A percentile compares a stretch with the other conserved stretches of the same genome.
These are phyloP conservation scores for Piaya cayana DNA, from an alignment of 2,113 vertebrate species.

Conservation along the genomic window DNA sequence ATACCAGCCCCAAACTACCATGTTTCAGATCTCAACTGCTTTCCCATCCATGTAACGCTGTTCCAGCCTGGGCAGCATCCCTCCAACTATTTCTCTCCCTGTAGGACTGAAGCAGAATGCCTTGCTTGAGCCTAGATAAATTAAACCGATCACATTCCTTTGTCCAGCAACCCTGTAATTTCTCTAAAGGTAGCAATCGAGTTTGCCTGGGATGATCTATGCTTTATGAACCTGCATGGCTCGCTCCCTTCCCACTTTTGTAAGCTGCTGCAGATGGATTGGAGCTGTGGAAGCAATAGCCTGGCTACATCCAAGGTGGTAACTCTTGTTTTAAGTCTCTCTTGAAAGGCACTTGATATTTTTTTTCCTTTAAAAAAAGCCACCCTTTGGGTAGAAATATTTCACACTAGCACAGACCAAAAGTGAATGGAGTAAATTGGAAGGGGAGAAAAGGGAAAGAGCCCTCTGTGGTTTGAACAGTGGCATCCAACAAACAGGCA, in stretches of 20 bases:
- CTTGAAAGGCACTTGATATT: conserved; percentile 26
- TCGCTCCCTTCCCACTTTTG: conserved; percentile 2
- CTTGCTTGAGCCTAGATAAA: conserved; percentile 7
- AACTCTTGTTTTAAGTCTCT: conserved; percentile 10
- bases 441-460: conserved; percentile 1
- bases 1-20: background rate
- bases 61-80: background rate
- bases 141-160: conserved; percentile 56
- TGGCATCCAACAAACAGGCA: background rate
- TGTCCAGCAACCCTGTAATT: conserved; percentile 62
- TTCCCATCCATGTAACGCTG: background rate
- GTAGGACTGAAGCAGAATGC: background rate
- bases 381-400: conserved; percentile 25
- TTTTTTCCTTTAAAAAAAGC: background rate
- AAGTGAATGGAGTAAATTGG: background rate
- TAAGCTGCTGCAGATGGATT: conserved; percentile 52
- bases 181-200: conserved; percentile 45
- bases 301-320: background rate
- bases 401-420: background rate
- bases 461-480: background rate
- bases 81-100: background rate
- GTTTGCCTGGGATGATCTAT: conserved; percentile 26
- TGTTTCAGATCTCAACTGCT: background rate
- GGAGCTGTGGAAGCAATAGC: background rate
- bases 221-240: conserved; percentile 32